Evolutionary conservation across 2,888 invertebrate genomes (phyloP).

Genomic region (Argyresthia goedartella): DNA sequence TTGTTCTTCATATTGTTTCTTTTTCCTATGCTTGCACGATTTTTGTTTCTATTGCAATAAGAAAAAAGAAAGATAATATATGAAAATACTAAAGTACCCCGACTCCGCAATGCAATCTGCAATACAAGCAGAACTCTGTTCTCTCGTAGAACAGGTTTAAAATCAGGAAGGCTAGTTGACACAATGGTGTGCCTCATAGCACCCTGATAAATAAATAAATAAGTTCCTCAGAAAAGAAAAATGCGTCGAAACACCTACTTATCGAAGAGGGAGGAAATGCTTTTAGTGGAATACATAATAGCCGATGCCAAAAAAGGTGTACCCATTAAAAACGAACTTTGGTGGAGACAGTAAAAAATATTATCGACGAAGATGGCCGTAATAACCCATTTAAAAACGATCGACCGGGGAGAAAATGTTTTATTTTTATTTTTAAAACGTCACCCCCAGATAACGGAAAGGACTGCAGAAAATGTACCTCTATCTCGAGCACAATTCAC

Average conservation of each 20-base stretch:
- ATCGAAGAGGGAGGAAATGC: neutral
- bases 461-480: no score
- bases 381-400: slow-evolving; percentile 6
- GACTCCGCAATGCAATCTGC: slow-evolving; percentile 5
- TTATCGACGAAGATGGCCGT: no score
- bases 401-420: neutral
- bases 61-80: no score
- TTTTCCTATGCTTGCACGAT: no score
- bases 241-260: slow-evolving; percentile 1
- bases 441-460: no score
- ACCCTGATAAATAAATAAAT: no score
- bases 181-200: no score
- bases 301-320: no score
- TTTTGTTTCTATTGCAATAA: no score
- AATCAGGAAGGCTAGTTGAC: slow-evolving; percentile 3
- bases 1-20: no score
- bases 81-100: neutral
- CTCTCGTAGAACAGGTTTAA: slow-evolving; percentile 5
- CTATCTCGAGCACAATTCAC: slow-evolving; percentile 7
- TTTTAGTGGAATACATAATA: slow-evolving; percentile 2
- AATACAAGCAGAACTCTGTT: slow-evolving; percentile 5
- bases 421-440: neutral
- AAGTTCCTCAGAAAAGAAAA: no score
- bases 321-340: slow-evolving; percentile 4
- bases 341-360: slow-evolving; percentile 6